Evolutionary conservation across 2,113 vertebrate genomes (phyloP), one percentile per base, ranked within the genome.

Genomic region (Rhinichthys klamathensis): DNA sequence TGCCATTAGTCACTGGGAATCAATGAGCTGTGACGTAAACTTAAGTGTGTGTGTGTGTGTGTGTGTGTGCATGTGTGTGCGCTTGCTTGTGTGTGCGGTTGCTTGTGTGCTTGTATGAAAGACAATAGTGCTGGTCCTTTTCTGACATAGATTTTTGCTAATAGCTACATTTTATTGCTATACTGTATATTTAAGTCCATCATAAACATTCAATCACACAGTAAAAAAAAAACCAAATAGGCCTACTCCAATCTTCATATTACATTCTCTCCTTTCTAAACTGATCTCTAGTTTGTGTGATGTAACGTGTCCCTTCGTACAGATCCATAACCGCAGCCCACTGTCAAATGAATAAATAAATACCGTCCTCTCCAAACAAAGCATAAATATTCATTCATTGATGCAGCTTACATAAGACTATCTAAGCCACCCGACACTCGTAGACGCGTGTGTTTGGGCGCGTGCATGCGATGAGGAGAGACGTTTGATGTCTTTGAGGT

Each of bases 331-430:
- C 77, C 44, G 60, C 51, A 23, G 30, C 38, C 58, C 74, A 35
- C 27, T 76, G 23, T 44, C 58, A n/a, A 41, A 87, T 83, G 83
- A 87, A 91, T 89, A 65, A 84, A 69, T 81, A 85, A 89, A 87
- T 84, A 80, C 85, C 86, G 61, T 79, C 84, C 41, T 78, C 77
- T 85, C 87, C 91, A 92, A 93, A 91, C 87, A 91, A 89, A 86
- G 73, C 86, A 93, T 89, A 90, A 94, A 94, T 93, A 94, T 93
- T 92, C 75, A 94, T 91, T 82, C 84, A 83, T 83, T 12, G 84
- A 72, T 89, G 89, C 87, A 86, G 83, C 92, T 94, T 94, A 92
- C 21, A 51, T 93, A 94, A 94, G 90, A 77, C 67, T 73, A 23
- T 0, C 80, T 82, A 72, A 80, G 60, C 54, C 78, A 75, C 35